Percentiles rank a stretch among this genome's conserved stretches.
Conservation (phyloP, 1,140 invertebrate species). For the Tetranychus cinnabarinus region DNA sequence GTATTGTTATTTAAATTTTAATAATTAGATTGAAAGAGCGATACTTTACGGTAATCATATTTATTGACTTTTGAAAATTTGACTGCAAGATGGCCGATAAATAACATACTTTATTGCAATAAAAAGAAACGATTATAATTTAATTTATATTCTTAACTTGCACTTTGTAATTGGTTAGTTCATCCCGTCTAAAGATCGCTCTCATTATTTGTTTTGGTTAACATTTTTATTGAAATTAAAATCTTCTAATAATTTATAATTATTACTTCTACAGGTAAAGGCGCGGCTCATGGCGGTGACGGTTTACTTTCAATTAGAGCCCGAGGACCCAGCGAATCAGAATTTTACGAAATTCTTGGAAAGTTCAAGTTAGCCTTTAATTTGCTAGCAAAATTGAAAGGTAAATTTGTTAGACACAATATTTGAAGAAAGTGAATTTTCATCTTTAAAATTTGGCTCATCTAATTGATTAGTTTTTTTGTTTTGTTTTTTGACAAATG, state of each 20-base stretch:
- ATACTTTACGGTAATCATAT: too few relatives aligned
- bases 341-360: slow-evolving; percentile 94
- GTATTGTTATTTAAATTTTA: not conserved
- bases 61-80: too few relatives aligned
- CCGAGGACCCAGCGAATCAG: slow-evolving; percentile 71
- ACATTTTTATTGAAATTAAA: not conserved
- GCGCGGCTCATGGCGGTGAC: not conserved
- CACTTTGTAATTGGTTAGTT: not conserved
- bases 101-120: too few relatives aligned
- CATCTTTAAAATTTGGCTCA: too few relatives aligned
- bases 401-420: not conserved
- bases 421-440: not conserved
- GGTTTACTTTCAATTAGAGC: slow-evolving; percentile 41
- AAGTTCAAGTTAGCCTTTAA: slow-evolving; percentile 99
- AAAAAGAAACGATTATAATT: not conserved
- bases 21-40: not conserved
- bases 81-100: too few relatives aligned
- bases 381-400: slow-evolving; percentile 36
- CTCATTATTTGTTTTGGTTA: not conserved
- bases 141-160: not conserved
- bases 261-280: not conserved
- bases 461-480: not conserved
- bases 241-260: not conserved
- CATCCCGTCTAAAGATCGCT: not conserved
- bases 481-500: too few relatives aligned